Evolutionary conservation across 92 coral and sea anemone genomes (phyloP).

Genomic region (Bergia sp.): DNA sequence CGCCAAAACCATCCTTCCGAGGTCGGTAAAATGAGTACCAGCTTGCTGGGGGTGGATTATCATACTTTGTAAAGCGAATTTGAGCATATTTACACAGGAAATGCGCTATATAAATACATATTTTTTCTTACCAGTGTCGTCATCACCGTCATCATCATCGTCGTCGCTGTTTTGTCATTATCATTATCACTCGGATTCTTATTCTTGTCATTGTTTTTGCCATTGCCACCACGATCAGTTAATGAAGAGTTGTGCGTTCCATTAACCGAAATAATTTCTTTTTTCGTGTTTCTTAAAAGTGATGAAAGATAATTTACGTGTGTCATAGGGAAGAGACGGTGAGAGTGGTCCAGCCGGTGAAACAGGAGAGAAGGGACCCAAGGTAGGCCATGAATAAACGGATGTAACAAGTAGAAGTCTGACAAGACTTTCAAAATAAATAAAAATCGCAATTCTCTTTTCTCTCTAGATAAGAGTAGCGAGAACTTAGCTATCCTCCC

Average conservation of each 20-base stretch:
- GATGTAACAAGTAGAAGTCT: no score
- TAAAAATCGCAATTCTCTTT: no score
- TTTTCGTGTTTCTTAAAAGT: background rate
- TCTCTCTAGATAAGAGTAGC: no score
- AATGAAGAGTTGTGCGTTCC: background rate
- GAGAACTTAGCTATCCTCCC: no score
- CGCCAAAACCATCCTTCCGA: no score
- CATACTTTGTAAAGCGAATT: no score
- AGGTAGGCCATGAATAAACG: background rate
- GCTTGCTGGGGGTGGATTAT: no score
- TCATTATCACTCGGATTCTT: background rate
- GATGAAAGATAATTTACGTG: background rate
- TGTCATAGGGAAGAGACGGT: constrained; percentile 63
- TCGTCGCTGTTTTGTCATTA: background rate
- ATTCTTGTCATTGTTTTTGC: background rate
- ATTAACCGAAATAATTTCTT: no score
- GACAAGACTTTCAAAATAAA: no score
- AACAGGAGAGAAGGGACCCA: constrained; percentile 51
- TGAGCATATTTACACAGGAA: no score
- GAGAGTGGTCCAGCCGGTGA: constrained; percentile 72
- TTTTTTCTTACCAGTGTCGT: background rate
- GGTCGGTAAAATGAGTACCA: no score
- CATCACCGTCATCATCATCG: background rate
- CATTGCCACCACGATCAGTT: background rate
- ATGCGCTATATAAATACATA: no score